Conservation (phyloP, 2,888 invertebrate genomes). For the Plebejus argus region DNA sequence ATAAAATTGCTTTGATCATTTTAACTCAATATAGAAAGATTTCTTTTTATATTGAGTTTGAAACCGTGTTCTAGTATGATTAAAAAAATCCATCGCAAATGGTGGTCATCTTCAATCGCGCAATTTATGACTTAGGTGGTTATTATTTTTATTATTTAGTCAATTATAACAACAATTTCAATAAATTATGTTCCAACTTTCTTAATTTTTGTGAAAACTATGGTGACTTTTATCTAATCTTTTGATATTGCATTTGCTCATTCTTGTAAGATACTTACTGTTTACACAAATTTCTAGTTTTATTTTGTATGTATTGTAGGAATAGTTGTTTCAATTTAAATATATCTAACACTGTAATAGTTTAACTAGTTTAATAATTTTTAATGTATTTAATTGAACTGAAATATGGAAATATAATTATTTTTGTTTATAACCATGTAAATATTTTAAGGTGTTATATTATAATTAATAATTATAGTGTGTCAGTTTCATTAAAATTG, state of each 20-base stretch:
- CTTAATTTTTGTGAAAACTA: not conserved
- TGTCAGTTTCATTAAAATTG: conserved; percentile 48
- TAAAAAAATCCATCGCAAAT: too few relatives aligned
- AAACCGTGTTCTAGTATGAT: too few relatives aligned
- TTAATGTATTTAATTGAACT: conserved; percentile 36
- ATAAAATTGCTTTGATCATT: not conserved
- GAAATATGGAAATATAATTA: conserved; percentile 45
- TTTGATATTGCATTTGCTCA: conserved; percentile 31
- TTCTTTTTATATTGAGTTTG: too few relatives aligned
- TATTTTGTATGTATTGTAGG: conserved; percentile 23
- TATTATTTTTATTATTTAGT: conserved; percentile 24
- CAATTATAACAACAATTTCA: not conserved
- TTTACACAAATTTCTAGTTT: conserved; percentile 26
- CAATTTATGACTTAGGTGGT: conserved; percentile 47
- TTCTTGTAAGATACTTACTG: conserved; percentile 28
- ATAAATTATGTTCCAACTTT: not conserved
- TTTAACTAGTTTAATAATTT: not conserved
- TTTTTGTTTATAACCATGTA: conserved; percentile 65
- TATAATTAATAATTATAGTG: conserved; percentile 47
- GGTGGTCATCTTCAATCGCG: conserved; percentile 41
- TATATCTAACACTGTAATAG: conserved; percentile 20
- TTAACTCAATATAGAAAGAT: not conserved
- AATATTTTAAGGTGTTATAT: conserved; percentile 64
- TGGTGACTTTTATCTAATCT: not conserved
- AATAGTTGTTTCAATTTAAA: conserved; percentile 31